Base-by-base conservation (phyloP, 2,888 invertebrate species). In the Epinotia nisella region DNA sequence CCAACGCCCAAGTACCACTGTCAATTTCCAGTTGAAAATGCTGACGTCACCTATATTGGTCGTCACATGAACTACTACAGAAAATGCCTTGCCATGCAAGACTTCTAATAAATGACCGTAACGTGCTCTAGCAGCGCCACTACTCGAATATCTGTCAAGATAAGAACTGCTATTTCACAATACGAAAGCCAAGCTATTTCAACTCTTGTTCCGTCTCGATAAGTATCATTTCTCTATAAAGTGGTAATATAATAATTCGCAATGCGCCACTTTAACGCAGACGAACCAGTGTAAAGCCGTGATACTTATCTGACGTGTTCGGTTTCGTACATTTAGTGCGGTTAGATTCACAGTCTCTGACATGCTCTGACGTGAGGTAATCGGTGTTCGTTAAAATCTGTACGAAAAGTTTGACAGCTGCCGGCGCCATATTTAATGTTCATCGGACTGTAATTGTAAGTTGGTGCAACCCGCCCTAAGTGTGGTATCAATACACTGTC, bases 141-240 rank as follows among this genome's bases (percentile, higher is more conserved):
- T 15, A 13, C n/a, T 35, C 64, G 19, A 19, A 49, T 64, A 53
- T 55, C 53, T 55, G 55, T 65, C 55, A 65, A 19, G 17, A 4
- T 58, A 58, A 58, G 29, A 24, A 58, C 58, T 24, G n/a, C 7
- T 13, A 13, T 58, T 29, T 58, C n/a, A 15, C 9, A 5, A 10
- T 3, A 10, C 19, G 15, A 15, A 35, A 41, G 41, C 19, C 15
- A 41, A 15, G 60, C 39, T 7, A 60, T 41, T 60, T 15, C 41
- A 21, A 19, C 41, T 7, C 15, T 19, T 60, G 21, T 60, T n/a
- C 4, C 61, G 13, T 24, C 3, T 11, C 39, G 4, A 49, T 49
- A n/a, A 39, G 19, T 4, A 17, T 39, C 56, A 35, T 49, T 5
- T n/a, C 49, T 49, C 0, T 10, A 24, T 45, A 45, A 45, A 61